Evolutionary conservation across 2,797 vertebrate species (phyloP), one percentile per base, ranked within the genome.

Genomic region (Ctenopoma multispine): DNA sequence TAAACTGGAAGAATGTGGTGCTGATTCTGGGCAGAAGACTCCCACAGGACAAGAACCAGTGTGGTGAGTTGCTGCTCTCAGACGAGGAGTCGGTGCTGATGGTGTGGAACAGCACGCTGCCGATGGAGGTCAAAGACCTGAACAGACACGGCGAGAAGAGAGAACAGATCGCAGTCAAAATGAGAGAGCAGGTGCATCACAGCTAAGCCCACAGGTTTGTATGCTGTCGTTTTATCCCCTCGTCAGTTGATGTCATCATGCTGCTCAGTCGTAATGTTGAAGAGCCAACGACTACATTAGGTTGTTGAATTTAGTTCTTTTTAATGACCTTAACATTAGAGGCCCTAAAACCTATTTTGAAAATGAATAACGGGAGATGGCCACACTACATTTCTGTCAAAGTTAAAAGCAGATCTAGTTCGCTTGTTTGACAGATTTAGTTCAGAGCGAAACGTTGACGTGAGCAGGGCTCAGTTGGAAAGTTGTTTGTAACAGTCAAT

Each of bases 41-140:
- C 63, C 92, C 90, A 36, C 86, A 72, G 8, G 84, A 82, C 60
- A 92, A 90, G 62, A 77, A 64, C 4, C 89, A 88, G 21, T 87
- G 82, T 79, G 95, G 96, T 97, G 82, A 77, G n/a, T n/a, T n/a
- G n/a, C 8, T n/a, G 54, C 69, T 69, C 81, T 36, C 84, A 98
- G 98, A 95, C 59, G 92, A 95, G 65, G 94, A 95, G 23, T 95
- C 95, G 12, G 95, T 95, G 8, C 88, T 99, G 82, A 96, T 94
- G 77, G 84, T 96, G 67, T 99, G 97, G 97, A 97, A 94, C 77
- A 91, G 94, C 77, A 93, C 93, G 58, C 89, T 99, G 83, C 93
- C 96, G 7, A 93, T 94, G 64, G 97, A 99, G 94, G 94, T 96
- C 43, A 96, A 95, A 86, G 96, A 97, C 79, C 90, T 99, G 90